Percentiles rank a stretch among this genome's conserved stretches.
Conservation (phyloP, 2,113 vertebrate genomes). For the Donacobius atricapilla region DNA sequence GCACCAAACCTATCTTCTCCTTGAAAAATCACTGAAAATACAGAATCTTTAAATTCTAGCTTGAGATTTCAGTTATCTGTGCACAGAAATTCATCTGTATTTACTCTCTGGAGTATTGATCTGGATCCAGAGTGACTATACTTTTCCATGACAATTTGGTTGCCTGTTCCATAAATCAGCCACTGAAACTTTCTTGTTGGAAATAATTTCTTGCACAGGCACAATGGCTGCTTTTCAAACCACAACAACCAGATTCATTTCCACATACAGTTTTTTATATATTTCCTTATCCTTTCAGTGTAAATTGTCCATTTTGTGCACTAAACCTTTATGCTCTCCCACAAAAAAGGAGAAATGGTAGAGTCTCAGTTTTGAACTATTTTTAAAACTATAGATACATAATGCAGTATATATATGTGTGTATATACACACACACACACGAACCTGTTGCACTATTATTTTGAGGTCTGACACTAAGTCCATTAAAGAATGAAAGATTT, state of each 20-base stretch:
- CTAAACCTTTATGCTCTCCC: neutral
- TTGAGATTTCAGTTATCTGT: neutral
- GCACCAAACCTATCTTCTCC: neutral
- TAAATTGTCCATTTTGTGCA: neutral
- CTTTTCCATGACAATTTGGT: neutral
- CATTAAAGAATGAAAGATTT: neutral
- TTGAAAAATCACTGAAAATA: neutral
- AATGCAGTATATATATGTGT: neutral
- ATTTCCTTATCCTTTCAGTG: neutral
- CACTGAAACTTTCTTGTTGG: neutral
- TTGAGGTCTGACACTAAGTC: neutral
- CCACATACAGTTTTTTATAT: neutral
- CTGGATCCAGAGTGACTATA: neutral
- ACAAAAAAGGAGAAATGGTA: neutral
- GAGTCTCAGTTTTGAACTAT: neutral
- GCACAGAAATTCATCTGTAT: neutral
- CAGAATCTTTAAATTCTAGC: neutral
- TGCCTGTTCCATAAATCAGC: neutral
- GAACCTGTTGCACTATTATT: neutral
- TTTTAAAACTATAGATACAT: slow-evolving; percentile 16
- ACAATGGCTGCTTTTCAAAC: neutral
- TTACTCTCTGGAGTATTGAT: neutral
- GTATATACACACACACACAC: neutral
- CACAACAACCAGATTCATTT: neutral
- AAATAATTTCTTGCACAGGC: neutral